Evolutionary conservation across 1,140 invertebrate genomes (phyloP), one percentile per base, ranked within the genome.

Genomic region (Cydia fagiglandana): DNA sequence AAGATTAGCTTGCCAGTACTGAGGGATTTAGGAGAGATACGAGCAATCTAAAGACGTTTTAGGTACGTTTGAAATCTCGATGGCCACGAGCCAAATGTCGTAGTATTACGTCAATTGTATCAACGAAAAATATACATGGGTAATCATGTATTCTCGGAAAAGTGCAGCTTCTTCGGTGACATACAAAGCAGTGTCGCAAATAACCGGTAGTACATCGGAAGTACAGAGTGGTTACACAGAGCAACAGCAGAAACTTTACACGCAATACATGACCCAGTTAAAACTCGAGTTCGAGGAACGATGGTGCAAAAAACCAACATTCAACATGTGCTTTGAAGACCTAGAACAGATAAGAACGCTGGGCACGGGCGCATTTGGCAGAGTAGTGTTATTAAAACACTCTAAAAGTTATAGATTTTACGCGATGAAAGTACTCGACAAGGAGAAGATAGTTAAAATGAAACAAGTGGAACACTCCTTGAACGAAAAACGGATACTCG

Each of bases 401-500:
- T 92, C 90, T 78, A 78, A 87, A 41, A 90, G 95, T 91, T 88
- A 90, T 77, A 88, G 94, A 82, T 96, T 94, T 80, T 98, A 95
- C 88, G 98, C 98, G 0, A 98, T 99, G 96, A 99, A 99, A 94
- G 95, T 98, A 64, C 92, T 99, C 81, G 96, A 97, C 79, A 99
- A 99, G 92, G 95, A 95, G 78, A 97, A 97, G 90, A 94, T 99
- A 41, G 95, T 98, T 12, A 97, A 96, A 81, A 94, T 96, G 84
- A 97, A 98, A 85, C 97, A 99, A 93, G 94, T 98, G 1, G 94
- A 96, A 74, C 97, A 99, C 84, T 97, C 97, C 0, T 89, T 96
- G 56, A 97, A 97, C 85, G 98, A 99, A 91, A 98, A 98, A 83
- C 95, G 94, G 78, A 96, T 99, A 79, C 94, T 99, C 61, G 94